Evolutionary conservation across 1,140 invertebrate species (phyloP).

Genomic region (Colletes gigas): DNA sequence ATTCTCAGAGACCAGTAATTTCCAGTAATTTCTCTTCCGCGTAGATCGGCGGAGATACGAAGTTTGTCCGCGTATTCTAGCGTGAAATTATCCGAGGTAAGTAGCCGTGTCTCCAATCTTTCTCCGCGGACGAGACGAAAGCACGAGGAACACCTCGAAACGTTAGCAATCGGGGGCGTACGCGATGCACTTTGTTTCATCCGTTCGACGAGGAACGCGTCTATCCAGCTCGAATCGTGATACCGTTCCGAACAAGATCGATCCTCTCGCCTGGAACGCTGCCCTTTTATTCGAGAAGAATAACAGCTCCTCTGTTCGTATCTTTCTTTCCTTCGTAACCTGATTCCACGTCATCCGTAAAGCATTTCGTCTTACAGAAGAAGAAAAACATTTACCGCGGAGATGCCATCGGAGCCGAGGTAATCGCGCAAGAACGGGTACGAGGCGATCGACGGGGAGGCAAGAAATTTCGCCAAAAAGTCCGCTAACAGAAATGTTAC

Average conservation of each 20-base stretch:
- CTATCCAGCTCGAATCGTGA: constrained; percentile 32
- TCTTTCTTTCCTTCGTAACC: background rate
- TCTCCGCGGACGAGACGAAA: background rate
- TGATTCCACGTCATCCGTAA: constrained; percentile 9
- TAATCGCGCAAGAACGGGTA: constrained; percentile 26
- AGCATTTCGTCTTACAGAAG: constrained; percentile 23
- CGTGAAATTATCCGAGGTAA: background rate
- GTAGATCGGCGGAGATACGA: too few relatives aligned
- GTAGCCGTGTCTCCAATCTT: background rate
- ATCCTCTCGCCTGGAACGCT: constrained; percentile 45
- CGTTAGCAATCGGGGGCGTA: background rate
- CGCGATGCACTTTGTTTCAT: background rate
- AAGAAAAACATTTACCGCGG: constrained; percentile 48
- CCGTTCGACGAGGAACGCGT: background rate
- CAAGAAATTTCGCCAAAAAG: background rate
- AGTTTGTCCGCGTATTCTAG: background rate
- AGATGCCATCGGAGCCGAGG: background rate
- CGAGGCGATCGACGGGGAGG: background rate
- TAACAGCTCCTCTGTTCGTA: constrained; percentile 34
- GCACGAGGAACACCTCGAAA: background rate
- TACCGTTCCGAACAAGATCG: constrained; percentile 36
- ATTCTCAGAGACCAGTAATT: too few relatives aligned
- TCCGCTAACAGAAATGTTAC: too few relatives aligned
- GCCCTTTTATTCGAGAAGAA: constrained; percentile 50
- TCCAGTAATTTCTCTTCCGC: too few relatives aligned